Evolutionary conservation across 2,797 vertebrate genomes (phyloP).

Genomic region (Aphelocoma californica): DNA sequence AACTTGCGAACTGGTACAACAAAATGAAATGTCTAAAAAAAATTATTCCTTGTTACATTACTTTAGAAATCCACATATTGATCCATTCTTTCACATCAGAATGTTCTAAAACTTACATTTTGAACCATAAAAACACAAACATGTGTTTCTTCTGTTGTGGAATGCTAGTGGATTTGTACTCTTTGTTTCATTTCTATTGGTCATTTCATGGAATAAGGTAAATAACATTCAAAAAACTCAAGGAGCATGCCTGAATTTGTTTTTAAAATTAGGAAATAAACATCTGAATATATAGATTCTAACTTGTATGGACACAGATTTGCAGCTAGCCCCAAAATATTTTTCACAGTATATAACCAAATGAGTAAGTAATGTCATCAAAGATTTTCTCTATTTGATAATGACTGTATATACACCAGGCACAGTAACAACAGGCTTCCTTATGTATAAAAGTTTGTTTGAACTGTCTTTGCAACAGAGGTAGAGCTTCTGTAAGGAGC

Average conservation of each 20-base stretch:
- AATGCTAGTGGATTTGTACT: background rate
- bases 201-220: background rate
- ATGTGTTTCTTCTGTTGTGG: background rate
- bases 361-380: background rate
- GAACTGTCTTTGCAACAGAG: background rate
- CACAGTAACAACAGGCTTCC: background rate
- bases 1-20: background rate
- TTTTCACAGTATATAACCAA: background rate
- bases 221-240: background rate
- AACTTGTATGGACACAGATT: background rate
- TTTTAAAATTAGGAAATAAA: background rate
- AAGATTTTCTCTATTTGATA: background rate
- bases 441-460: background rate
- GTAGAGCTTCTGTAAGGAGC: background rate
- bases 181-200: background rate
- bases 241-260: background rate
- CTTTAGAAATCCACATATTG: background rate
- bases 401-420: fast-evolving
- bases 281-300: background rate
- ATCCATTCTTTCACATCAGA: background rate
- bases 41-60: background rate
- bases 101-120: background rate
- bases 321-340: background rate
- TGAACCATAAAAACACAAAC: background rate
- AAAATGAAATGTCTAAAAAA: background rate